Evolutionary conservation across 2,113 vertebrate genomes (phyloP).

Genomic region (Lanius ludovicianus): DNA sequence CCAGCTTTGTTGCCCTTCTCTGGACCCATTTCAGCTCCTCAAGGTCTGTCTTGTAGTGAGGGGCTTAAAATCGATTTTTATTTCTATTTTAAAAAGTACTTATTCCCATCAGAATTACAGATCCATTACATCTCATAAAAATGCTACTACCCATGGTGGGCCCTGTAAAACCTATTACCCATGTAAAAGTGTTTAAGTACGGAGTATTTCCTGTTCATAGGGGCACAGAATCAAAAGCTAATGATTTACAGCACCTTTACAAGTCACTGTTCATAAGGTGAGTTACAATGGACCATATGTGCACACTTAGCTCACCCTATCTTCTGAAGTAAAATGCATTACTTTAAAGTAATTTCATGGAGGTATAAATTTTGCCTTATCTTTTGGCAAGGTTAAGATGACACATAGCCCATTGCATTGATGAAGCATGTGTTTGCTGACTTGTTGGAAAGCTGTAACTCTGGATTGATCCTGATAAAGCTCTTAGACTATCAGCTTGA

Average conservation of each 20-base stretch:
- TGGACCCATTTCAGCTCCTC: not conserved
- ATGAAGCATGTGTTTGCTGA: not conserved
- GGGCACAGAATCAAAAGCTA: not conserved
- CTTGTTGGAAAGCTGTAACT: not conserved
- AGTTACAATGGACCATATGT: not conserved
- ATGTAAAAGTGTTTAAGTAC: not conserved
- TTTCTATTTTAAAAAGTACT: not conserved
- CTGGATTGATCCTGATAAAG: not conserved
- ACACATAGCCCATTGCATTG: not conserved
- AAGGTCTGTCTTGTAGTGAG: not conserved
- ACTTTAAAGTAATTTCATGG: conserved; percentile 1
- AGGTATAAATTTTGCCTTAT: conserved; percentile 1
- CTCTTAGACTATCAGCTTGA: not conserved
- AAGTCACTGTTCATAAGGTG: not conserved
- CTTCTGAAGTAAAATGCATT: not conserved
- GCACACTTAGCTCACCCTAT: not conserved
- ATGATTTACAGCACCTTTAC: not conserved
- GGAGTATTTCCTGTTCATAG: not conserved
- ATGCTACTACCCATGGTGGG: not conserved
- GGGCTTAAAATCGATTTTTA: not conserved
- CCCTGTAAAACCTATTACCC: not conserved
- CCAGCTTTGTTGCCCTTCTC: not conserved
- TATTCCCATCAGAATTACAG: not conserved
- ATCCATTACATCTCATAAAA: not conserved
- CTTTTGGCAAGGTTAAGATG: conserved; percentile 15